These are phyloP conservation scores for Lepeophtheirus salmonis DNA, from an alignment of 1,140 invertebrate genomes.

Conservation along the genomic window DNA sequence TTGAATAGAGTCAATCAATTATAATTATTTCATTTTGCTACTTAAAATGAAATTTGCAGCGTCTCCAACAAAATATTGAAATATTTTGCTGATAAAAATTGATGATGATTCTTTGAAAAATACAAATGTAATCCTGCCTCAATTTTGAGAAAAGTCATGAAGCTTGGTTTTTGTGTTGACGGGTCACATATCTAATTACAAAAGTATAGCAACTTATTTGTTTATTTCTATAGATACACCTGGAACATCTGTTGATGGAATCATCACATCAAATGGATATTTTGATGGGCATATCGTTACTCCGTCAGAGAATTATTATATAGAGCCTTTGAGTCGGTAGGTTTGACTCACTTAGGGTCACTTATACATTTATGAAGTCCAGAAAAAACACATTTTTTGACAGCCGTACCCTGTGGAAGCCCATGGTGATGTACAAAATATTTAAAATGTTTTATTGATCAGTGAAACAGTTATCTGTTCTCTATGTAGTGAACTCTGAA, in stretches of 20 bases:
- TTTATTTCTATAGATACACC: constrained; percentile 49
- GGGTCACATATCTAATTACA: no score
- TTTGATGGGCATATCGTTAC: constrained; percentile 72
- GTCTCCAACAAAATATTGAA: no score
- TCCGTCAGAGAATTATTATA: constrained; percentile 51
- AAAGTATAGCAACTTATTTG: constrained; percentile 7
- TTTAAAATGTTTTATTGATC: neutral
- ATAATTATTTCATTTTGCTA: no score
- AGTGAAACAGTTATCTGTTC: neutral
- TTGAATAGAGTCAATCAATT: no score
- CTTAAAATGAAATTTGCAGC: no score
- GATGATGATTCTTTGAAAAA: no score
- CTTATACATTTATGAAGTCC: neutral
- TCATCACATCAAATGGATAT: constrained; percentile 62
- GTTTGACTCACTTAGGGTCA: no score
- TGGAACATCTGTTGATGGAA: constrained; percentile 55
- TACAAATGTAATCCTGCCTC: no score
- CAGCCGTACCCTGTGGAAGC: neutral
- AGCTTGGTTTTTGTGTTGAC: no score
- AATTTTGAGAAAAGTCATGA: no score
- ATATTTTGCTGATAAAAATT: no score
- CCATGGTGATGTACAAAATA: neutral
- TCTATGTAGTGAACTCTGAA: no score
- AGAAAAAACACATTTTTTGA: neutral
- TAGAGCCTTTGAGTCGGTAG: constrained; percentile 63